Evolutionary conservation across 2,888 invertebrate genomes (phyloP), one percentile per base, ranked within the genome.

Genomic region (Hylaea fasciaria): DNA sequence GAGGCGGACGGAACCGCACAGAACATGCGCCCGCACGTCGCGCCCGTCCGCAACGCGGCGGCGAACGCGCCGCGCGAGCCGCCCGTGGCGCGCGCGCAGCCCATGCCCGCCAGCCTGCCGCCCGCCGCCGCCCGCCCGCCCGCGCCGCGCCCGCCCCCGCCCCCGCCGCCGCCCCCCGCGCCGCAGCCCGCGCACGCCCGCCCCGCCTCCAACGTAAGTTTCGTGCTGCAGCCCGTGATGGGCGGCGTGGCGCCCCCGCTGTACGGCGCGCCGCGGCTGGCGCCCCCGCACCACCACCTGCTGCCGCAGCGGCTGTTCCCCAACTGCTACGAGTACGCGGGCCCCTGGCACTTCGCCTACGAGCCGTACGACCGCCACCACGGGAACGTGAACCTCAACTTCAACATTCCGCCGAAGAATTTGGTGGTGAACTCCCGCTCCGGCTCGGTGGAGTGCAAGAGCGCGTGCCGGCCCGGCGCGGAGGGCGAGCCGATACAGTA

Each of bases 151-250:
- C 62, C 68, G 69, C 44, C 65, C n/a, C 77, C 32, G 10, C 7
- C 5, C 32, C 32, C 32, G 32, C 80, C n/a, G 80, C 82, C 0
- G 72, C 79, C 12, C 81, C 79, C 4, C 82, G 3, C 76, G 74
- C 73, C 72, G 65, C 57, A 55, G 64, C 73, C 50, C 69, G 72
- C 43, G 64, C 73, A 48, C 69, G 72, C 43, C 64, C 76, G 46
- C 68, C 84, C 85, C 41, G 82, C 81, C 72, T 82, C 89, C 64
- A 91, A 90, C 80, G 91, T 91, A 88, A 91, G 91, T 91, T 91
- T 84, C 77, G 87, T 92, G 40, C 78, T 91, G 13, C 84, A 82
- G 61, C 90, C 90, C 0, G 83, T 91, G 39, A 76, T 89, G 81
- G 82, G 83, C 8, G 80, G 80, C 13, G 73, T 80, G 51, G 73